Evolutionary conservation across 2,888 invertebrate genomes (phyloP), one percentile per base, ranked within the genome.

Genomic region (Neelides folsomi): DNA sequence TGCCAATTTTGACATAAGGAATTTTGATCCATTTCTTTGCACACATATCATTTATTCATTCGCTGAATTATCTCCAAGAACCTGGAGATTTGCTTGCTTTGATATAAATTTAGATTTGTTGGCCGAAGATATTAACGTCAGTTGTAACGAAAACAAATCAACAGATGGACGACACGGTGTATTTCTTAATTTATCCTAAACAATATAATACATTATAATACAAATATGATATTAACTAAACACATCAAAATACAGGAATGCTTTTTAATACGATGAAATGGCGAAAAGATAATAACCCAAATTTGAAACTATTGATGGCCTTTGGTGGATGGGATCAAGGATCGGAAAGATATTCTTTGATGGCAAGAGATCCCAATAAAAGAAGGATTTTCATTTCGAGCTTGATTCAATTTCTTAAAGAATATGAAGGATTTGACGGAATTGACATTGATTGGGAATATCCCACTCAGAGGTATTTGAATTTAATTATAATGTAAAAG

Each of bases 391-490:
- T 44, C 19, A 44, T 20, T 16, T 7, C 6, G 15, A 18, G 44
- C 16, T 16, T n/a, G 16, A 7, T 44, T 10, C 18, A 44, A 9
- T 15, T 10, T 9, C n/a, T 44, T 9, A 15, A n/a, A 6, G 19
- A 7, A 13, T 44, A 9, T n/a, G n/a, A n/a, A n/a, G n/a, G 27
- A 6, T 20, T 44, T 16, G 44, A 44, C 15, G 44, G 44, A 15
- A 13, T 10, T 7, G 44, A 44, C 19, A 9, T 44, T 16, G 44
- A 44, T 20, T 44, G 44, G 44, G 44, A 44, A n/a, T 44, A 44
- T 15, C 44, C 44, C 5, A 20, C 9, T 10, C 6, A 16, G 9
- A 10, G 9, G 15, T 9, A 41, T n/a, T n/a, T n/a, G n/a, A n/a
- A n/a, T n/a, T n/a, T n/a, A n/a, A n/a, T n/a, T n/a, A n/a, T n/a